Base-by-base conservation (phyloP, 1,140 invertebrate genomes). In the Pogonus chalceus region DNA sequence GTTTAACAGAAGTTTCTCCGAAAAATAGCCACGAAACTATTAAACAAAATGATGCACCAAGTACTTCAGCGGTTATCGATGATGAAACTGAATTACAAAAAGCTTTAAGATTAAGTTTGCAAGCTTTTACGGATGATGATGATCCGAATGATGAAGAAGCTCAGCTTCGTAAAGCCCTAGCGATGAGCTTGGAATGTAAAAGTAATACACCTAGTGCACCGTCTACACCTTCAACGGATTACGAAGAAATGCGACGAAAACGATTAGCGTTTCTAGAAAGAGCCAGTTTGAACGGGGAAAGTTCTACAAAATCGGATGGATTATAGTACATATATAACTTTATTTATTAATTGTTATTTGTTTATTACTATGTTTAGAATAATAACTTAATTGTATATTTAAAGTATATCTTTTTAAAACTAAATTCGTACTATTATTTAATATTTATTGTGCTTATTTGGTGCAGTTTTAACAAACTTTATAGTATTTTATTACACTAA, bases 151-250 rank as follows among this genome's bases (percentile, higher is more conserved):
- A 65, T 49, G 76, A 79, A 24, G 76, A 78, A 35, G 69, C 71
- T 16, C 70, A 77, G 20, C 58, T 79, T 21, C 69, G 68, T 54
- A 73, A 69, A 60, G 78, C 78, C 1, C 62, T 80, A 12, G 69
- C 73, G 53, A 65, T 80, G 58, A 80, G 78, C 61, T 70, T 79
- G 31, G 75, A 79, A 56, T 78, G 76, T 54, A 76, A 78, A 57
- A 73, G 72, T 39, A 23, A 26, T n/a, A 35, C 37, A 10, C 21
- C 23, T 2, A 16, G 12, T 14, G 23, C 22, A 1, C 26, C 26
- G 1, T 18, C 49, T 1, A 51, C 49, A 35, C 49, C 49, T 14
- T 10, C 3, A 7, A 18, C 4, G n/a, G 26, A 51, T 51, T 20
- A 7, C 2, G 49, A 51, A 16, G 49, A 51, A 51, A n/a, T 51